These are phyloP conservation scores for Drosophila recens DNA, from an alignment of 2,888 invertebrate species.

Conservation along the genomic window DNA sequence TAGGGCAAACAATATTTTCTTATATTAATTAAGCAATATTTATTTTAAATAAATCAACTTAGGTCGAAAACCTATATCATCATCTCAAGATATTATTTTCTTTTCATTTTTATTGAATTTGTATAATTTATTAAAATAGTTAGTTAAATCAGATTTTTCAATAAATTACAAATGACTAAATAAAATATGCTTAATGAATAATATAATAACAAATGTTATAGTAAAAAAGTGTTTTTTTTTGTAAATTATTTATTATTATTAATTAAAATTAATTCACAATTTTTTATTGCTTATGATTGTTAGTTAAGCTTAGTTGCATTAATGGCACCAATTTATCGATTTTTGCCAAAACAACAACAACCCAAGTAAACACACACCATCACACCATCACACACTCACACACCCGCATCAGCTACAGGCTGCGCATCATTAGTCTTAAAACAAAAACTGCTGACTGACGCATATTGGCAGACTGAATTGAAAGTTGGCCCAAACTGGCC, in stretches of 20 bases:
- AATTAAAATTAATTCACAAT: background rate
- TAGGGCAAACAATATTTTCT: too few species aligned
- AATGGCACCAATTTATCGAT: background rate
- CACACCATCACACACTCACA: conserved; percentile 13
- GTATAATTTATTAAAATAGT: too few species aligned
- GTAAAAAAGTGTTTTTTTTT: background rate
- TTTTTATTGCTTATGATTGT: background rate
- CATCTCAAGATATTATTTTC: too few species aligned
- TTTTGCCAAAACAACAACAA: conserved; percentile 13
- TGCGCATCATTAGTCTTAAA: conserved; percentile 69
- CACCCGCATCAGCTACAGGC: conserved; percentile 47
- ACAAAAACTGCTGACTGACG: conserved; percentile 70
- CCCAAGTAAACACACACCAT: conserved; percentile 12
- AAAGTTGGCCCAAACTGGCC: conserved; percentile 37
- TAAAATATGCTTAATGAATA: too few species aligned
- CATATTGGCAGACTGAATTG: conserved; percentile 44
- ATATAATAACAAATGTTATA: too few species aligned
- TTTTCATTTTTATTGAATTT: too few species aligned
- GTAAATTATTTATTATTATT: background rate
- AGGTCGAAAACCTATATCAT: too few species aligned
- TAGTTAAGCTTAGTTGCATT: background rate
- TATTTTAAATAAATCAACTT: too few species aligned
- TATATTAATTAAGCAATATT: too few species aligned
- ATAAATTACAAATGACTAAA: too few species aligned
- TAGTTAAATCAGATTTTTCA: too few species aligned